These are phyloP conservation scores for Martes martes DNA, from an alignment of 2,113 vertebrate species.

Conservation along the genomic window DNA sequence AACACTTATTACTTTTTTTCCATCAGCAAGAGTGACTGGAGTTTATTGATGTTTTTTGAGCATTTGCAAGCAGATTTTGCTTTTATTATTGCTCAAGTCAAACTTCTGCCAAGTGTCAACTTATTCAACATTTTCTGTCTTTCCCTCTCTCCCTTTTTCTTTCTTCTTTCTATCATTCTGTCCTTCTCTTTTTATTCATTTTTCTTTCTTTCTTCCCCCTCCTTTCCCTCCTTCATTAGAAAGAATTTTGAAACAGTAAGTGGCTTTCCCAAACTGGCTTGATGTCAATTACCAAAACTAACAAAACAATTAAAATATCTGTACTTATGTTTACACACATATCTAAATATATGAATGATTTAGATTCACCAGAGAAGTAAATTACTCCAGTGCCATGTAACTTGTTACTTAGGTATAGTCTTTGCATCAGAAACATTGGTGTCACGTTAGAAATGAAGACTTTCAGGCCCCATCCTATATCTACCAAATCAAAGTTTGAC, in stretches of 20 bases:
- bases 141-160: not conserved
- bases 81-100: not conserved
- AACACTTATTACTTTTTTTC: not conserved
- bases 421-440: not conserved
- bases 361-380: not conserved
- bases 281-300: not conserved
- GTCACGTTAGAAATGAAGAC: not conserved
- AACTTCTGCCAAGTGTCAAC: not conserved
- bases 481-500: not conserved
- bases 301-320: not conserved
- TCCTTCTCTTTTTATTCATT: not conserved
- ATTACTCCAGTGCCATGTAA: not conserved
- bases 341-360: not conserved
- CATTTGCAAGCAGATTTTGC: not conserved
- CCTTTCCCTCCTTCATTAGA: not conserved
- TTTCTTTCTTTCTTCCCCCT: fast-evolving
- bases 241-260: not conserved
- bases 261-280: not conserved
- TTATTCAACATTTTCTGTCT: constrained; percentile 5
- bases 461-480: not conserved
- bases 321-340: not conserved
- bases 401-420: not conserved
- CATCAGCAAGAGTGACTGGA: not conserved
- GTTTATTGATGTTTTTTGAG: not conserved
- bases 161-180: not conserved